Evolutionary conservation across 2,888 invertebrate species (phyloP).

Genomic region (Noctuana brunneofusca): DNA sequence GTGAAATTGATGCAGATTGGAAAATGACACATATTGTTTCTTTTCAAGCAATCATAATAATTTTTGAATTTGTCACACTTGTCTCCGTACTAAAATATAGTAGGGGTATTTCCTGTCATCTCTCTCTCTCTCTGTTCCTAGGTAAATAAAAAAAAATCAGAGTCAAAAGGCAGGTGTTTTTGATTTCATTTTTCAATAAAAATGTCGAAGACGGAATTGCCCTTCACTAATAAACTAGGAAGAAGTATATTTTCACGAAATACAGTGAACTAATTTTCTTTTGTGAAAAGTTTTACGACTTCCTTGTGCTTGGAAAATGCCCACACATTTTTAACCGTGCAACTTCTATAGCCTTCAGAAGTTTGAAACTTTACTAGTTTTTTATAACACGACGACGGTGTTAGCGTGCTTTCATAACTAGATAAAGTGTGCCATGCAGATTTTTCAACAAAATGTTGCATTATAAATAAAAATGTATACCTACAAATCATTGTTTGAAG

Average conservation of each 20-base stretch:
- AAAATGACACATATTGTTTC: too few relatives aligned
- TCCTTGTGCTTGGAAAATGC: constrained; percentile 14
- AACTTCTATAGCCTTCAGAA: constrained; percentile 17
- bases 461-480: too few relatives aligned
- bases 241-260: neutral
- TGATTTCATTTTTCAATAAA: too few relatives aligned
- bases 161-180: too few relatives aligned
- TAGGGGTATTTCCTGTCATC: too few relatives aligned
- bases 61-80: too few relatives aligned
- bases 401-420: constrained; percentile 19
- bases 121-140: too few relatives aligned
- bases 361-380: constrained; percentile 29
- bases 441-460: neutral
- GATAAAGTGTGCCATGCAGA: constrained; percentile 15
- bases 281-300: constrained; percentile 23
- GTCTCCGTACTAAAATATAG: too few relatives aligned
- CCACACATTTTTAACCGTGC: constrained; percentile 22
- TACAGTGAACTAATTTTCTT: constrained; percentile 3
- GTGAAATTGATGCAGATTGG: too few relatives aligned
- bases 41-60: too few relatives aligned
- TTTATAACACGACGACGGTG: constrained; percentile 19
- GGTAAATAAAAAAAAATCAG: too few relatives aligned
- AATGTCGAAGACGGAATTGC: neutral
- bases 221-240: neutral
- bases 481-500: too few relatives aligned